A percentile compares a stretch with the other conserved stretches of the same genome.
phyloP scores from a whole-genome alignment of 1,140 invertebrate species.

The Drosophila obscura region DNA sequence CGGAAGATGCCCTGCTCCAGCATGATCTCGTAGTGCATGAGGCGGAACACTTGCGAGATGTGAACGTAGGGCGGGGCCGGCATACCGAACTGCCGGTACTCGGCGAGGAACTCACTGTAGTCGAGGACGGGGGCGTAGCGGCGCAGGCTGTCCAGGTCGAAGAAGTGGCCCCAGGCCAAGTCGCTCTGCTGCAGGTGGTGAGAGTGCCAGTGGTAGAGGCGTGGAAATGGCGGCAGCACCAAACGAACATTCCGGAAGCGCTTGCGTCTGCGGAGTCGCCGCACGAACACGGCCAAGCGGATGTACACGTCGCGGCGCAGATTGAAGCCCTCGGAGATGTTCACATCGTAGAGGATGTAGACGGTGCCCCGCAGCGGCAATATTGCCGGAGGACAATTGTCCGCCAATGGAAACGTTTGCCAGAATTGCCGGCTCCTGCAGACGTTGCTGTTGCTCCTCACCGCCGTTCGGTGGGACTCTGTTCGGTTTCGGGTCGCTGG shows the following conservation, averaged over 20 bases:
- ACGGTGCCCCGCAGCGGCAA: constrained; percentile 52
- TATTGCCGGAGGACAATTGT: constrained; percentile 56
- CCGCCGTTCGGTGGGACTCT: not conserved
- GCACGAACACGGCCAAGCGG: constrained; percentile 92
- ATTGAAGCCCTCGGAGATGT: constrained; percentile 98
- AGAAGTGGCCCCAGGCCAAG: constrained; percentile 91
- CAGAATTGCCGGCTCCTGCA: constrained; percentile 36
- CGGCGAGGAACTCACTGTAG: constrained; percentile 90
- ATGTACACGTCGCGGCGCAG: constrained; percentile 97
- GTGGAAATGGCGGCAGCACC: constrained; percentile 95
- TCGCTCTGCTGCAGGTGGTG: constrained; percentile 83
- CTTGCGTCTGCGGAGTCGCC: constrained; percentile 86
- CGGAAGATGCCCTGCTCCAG: constrained; percentile 92
- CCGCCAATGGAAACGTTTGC: constrained; percentile 2
- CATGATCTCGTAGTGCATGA: constrained; percentile 94
- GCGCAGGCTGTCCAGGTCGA: constrained; percentile 92
- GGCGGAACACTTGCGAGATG: constrained; percentile 89
- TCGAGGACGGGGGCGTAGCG: constrained; percentile 94
- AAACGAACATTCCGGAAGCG: constrained; percentile 85
- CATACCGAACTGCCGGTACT: constrained; percentile 76
- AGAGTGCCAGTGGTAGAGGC: constrained; percentile 95
- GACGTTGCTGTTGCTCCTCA: constrained; percentile 6
- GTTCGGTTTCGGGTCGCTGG: too few species aligned
- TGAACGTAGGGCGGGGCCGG: constrained; percentile 63
- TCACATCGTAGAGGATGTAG: constrained; percentile 93